Conservation (phyloP, 2,888 invertebrate genomes). For the Andrena bucephala region DNA sequence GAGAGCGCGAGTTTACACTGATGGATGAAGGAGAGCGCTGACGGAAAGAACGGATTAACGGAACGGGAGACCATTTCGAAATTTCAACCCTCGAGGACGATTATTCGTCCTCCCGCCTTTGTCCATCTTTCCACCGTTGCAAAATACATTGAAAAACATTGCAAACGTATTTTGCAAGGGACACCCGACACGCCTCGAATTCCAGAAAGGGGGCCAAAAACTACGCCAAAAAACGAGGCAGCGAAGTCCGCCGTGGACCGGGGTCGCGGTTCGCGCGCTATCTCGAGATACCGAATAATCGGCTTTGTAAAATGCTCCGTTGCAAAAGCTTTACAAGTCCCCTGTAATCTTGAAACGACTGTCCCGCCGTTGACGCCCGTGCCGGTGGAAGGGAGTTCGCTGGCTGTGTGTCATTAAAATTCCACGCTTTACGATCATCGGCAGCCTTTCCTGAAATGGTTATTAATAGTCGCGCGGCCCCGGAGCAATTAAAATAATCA, state of each 20-base stretch:
- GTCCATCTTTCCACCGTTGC: slow-evolving; percentile 6
- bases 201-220: slow-evolving; percentile 30
- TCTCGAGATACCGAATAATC: slow-evolving; percentile 58
- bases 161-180: slow-evolving; percentile 8
- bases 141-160: slow-evolving; percentile 34
- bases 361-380: neutral
- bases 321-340: slow-evolving; percentile 43
- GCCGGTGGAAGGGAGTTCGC: slow-evolving; percentile 8
- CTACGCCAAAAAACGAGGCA: slow-evolving; percentile 18
- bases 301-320: slow-evolving; percentile 58
- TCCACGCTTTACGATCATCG: slow-evolving; percentile 57
- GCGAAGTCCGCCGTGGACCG: slow-evolving; percentile 4
- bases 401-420: slow-evolving; percentile 53
- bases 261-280: slow-evolving; percentile 5
- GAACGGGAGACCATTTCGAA: slow-evolving; percentile 38
- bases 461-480: slow-evolving; percentile 48
- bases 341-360: slow-evolving; percentile 55
- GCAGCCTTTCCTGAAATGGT: slow-evolving; percentile 45
- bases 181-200: slow-evolving; percentile 37
- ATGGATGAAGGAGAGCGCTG: neutral
- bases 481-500: slow-evolving; percentile 52
- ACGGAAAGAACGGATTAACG: slow-evolving; percentile 32
- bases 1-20: neutral
- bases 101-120: slow-evolving; percentile 24
- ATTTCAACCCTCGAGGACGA: slow-evolving; percentile 36